Conservation (phyloP, 2,113 vertebrate genomes). For the Paedocypris sp. region DNA sequence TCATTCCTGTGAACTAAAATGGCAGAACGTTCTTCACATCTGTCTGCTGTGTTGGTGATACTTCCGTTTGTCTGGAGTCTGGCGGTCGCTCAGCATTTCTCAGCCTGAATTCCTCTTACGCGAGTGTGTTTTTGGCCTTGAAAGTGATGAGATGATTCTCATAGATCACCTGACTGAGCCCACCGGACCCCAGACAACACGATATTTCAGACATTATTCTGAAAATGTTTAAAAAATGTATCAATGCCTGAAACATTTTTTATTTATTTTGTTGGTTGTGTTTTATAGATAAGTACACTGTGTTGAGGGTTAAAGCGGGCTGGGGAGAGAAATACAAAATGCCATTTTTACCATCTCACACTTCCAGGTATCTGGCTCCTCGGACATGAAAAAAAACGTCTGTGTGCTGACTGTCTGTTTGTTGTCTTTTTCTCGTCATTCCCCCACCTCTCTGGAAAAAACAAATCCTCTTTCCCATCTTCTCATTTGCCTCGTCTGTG, state of each 20-base stretch:
- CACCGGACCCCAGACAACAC: conserved; percentile 25
- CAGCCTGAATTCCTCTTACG: background rate
- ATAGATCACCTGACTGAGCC: background rate
- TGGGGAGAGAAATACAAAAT: conserved; percentile 66
- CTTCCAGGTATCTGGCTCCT: conserved; percentile 66
- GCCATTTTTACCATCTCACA: conserved; percentile 69
- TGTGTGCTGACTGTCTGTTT: conserved; percentile 66
- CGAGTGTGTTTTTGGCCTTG: background rate
- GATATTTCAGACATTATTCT: conserved; percentile 28
- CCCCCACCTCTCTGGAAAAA: conserved; percentile 52
- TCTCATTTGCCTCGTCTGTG: conserved; percentile 45
- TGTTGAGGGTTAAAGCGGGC: conserved; percentile 69
- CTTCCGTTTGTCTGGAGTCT: conserved; percentile 30
- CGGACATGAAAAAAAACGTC: conserved; percentile 51
- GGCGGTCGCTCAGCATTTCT: background rate
- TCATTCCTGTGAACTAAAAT: conserved; percentile 5
- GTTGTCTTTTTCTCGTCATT: conserved; percentile 63
- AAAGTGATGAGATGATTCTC: background rate
- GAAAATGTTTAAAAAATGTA: conserved; percentile 44
- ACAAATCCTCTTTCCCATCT: conserved; percentile 41
- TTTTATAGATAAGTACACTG: conserved; percentile 74
- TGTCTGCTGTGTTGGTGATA: conserved; percentile 34
- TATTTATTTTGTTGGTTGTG: conserved; percentile 51
- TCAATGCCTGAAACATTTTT: conserved; percentile 52
- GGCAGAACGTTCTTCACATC: conserved; percentile 1